Base-by-base conservation (phyloP, 2,888 invertebrate species). In the Tenthredo scrophulariae region DNA sequence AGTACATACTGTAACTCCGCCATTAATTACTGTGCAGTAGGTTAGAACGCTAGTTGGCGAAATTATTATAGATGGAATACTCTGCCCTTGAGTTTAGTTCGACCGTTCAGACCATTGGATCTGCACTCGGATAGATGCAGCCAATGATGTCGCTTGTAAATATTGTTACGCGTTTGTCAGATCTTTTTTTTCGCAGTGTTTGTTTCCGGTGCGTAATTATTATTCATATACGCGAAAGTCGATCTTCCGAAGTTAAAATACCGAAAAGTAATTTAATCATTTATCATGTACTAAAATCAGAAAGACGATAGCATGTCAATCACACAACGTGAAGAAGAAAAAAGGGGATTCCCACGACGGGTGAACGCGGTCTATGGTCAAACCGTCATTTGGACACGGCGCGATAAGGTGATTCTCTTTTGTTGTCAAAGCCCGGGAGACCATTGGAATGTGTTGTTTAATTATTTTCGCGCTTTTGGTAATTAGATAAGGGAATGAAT, bases 11-110 rank as follows among this genome's bases (percentile, higher is more conserved):
- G 67, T 26, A n/a, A 67, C 29, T 83, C 83, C 83, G 83, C 83
- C 83, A 83, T 83, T 70, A 83, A 83, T 83, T 83, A 83, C 83
- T 83, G 65, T 83, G 83, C 83, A 83, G 67, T 50, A 83, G 83
- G 83, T 83, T 83, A 83, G 83, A 83, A 70, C 83, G 46, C 29
- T 43, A 46, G 43, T 46, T 67, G 83, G 7, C 26, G 37, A 80
- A 40, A 18, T 46, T 26, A 67, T 70, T 46, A 29, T 67, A 46
- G 83, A 83, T 29, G n/a, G 83, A 46, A 83, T 67, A 83, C 67
- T 70, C 83, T 26, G 67, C 22, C 33, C 2, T 72, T 37, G 18
- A 22, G 33, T 67, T 70, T 33, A 62, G n/a, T 37, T 70, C 37
- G 33, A 9, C 1, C n/a, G 4, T 70, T 37, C n/a, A 40, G 10